These are phyloP conservation scores for Melanotaenia nigrans DNA, from an alignment of 2,797 vertebrate genomes.

Conservation along the genomic window DNA sequence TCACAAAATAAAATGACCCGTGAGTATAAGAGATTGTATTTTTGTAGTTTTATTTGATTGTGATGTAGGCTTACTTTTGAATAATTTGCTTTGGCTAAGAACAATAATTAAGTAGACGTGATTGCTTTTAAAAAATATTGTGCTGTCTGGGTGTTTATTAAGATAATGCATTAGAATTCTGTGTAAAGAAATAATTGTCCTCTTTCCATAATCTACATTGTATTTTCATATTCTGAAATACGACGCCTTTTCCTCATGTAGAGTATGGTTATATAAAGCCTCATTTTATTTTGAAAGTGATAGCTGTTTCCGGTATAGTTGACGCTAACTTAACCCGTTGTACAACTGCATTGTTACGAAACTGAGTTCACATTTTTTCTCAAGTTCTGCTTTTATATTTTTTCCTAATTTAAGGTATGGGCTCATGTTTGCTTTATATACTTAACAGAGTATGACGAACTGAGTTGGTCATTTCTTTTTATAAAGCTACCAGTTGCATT, in stretches of 20 bases:
- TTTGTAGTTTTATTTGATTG: no score
- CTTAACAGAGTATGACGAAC: fast-evolving
- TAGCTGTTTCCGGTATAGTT: background rate
- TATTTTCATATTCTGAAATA: no score
- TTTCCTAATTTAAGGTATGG: fast-evolving
- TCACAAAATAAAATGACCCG: background rate
- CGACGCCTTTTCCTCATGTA: no score
- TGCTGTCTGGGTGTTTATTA: no score
- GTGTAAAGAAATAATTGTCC: no score
- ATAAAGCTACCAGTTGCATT: background rate
- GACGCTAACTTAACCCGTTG: fast-evolving
- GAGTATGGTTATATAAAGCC: no score
- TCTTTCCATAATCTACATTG: no score
- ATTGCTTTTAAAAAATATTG: background rate
- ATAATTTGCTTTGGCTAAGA: no score
- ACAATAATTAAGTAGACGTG: background rate
- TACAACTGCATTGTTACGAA: constrained; percentile 33
- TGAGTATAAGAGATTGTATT: no score
- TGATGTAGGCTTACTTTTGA: background rate
- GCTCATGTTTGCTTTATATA: background rate
- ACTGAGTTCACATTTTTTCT: constrained; percentile 7
- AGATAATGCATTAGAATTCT: no score
- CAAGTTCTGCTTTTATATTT: fast-evolving
- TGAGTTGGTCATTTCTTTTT: background rate
- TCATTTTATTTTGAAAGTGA: constrained; percentile 56